phyloP scores from a whole-genome alignment of 2,888 invertebrate genomes.

The Salticus scenicus region DNA sequence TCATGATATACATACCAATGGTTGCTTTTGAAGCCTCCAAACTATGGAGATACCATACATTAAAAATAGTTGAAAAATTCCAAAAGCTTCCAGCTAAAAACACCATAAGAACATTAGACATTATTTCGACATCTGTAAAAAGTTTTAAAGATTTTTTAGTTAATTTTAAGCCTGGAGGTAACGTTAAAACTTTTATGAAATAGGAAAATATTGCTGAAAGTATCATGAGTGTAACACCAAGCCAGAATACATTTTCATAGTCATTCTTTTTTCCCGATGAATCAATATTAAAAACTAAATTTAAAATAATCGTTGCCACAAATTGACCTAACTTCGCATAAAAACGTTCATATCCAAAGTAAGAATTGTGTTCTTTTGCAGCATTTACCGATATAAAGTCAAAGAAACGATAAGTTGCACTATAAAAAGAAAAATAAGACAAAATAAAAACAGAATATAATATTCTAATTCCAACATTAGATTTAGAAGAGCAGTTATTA shows the following conservation, averaged over 20 bases:
- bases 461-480: too few relatives aligned
- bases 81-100: slow-evolving; percentile 89
- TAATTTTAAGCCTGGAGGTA: slow-evolving; percentile 85
- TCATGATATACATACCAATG: slow-evolving; percentile 87
- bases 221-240: slow-evolving; percentile 83
- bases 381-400: slow-evolving; percentile 91
- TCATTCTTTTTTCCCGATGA: slow-evolving; percentile 81
- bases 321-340: slow-evolving; percentile 76
- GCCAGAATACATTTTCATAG: slow-evolving; percentile 87
- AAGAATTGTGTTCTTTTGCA: slow-evolving; percentile 85
- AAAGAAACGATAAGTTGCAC: slow-evolving; percentile 89
- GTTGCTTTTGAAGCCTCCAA: slow-evolving; percentile 88
- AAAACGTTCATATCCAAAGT: slow-evolving; percentile 75
- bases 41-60: slow-evolving; percentile 87
- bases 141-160: slow-evolving; percentile 85
- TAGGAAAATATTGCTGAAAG: slow-evolving; percentile 85
- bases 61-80: slow-evolving; percentile 91
- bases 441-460: background rate
- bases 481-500: too few relatives aligned
- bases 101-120: slow-evolving; percentile 86
- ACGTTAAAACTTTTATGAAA: slow-evolving; percentile 85
- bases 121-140: slow-evolving; percentile 85
- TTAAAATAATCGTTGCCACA: slow-evolving; percentile 73
- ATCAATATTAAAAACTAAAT: slow-evolving; percentile 58
- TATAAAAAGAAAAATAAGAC: slow-evolving; percentile 80